Evolutionary conservation across 2,888 invertebrate genomes (phyloP).

Genomic region (Sericinus montela): DNA sequence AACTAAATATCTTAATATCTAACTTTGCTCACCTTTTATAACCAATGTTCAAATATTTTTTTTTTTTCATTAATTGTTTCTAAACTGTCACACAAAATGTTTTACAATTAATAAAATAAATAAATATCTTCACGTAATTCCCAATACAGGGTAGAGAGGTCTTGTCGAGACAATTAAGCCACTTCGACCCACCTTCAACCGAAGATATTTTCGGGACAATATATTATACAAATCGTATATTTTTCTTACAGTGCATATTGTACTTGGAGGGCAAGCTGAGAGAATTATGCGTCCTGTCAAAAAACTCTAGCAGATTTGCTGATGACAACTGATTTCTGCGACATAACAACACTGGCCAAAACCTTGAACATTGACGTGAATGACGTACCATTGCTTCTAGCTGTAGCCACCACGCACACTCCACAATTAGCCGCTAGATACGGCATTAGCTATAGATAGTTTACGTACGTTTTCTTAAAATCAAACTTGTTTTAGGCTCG

Average conservation of each 20-base stretch:
- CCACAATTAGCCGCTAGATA: conserved; percentile 89
- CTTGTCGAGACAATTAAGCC: too few species aligned
- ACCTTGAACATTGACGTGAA: conserved; percentile 89
- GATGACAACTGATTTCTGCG: conserved; percentile 86
- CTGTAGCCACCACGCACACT: conserved; percentile 92
- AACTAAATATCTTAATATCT: too few species aligned
- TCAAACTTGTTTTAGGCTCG: not conserved
- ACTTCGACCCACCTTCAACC: too few species aligned
- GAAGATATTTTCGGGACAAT: too few species aligned
- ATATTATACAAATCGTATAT: not conserved
- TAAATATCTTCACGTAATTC: too few species aligned
- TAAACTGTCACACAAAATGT: not conserved
- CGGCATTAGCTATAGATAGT: conserved; percentile 84
- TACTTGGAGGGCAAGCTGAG: conserved; percentile 89
- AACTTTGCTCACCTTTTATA: too few species aligned
- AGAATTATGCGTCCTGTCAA: conserved; percentile 91
- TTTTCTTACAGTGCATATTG: conserved; percentile 55
- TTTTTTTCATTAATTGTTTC: too few species aligned
- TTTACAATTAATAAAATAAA: not conserved
- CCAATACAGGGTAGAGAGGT: too few species aligned
- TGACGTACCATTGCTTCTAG: conserved; percentile 90
- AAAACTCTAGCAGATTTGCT: conserved; percentile 89
- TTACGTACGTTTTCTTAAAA: not conserved
- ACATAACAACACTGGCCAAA: conserved; percentile 85
- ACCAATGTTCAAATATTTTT: too few species aligned